Percentiles rank a stretch among this genome's conserved stretches.
Conservation (phyloP, 1,140 invertebrate species). For the Papilio aristodemus region DNA sequence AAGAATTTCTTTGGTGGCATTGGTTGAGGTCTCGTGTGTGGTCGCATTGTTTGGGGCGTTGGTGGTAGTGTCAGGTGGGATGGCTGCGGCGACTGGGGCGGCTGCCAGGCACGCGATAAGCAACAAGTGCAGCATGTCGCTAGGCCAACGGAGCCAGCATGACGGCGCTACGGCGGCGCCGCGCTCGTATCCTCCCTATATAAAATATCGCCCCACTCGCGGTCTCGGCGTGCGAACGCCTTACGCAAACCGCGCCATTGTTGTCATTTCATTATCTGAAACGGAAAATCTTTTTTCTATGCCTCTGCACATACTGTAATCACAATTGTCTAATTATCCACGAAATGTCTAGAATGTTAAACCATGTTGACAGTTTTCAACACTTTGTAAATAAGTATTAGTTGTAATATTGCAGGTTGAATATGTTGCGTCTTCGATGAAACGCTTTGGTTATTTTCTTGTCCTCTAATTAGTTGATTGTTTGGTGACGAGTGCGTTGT, state of each 20-base stretch:
- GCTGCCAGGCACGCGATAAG: conserved; percentile 57
- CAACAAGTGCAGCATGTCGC: conserved; percentile 67
- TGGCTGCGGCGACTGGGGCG: conserved; percentile 75
- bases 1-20: conserved; percentile 76
- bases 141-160: conserved; percentile 64
- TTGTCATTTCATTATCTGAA: conserved; percentile 79
- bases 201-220: conserved; percentile 76
- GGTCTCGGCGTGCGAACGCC: conserved; percentile 66
- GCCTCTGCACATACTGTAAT: conserved; percentile 59
- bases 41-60: conserved; percentile 75
- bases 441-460: conserved; percentile 5
- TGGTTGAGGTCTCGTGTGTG: conserved; percentile 47
- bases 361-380: conserved; percentile 47
- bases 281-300: conserved; percentile 79
- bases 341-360: conserved; percentile 51
- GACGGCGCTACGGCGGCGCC: conserved; percentile 65
- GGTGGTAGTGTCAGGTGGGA: conserved; percentile 63
- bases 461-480: conserved; percentile 20
- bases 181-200: conserved; percentile 64
- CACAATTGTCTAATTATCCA: conserved; percentile 75
- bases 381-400: conserved; percentile 25
- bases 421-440: conserved; percentile 11
- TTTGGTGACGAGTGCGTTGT: not conserved
- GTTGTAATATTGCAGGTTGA: conserved; percentile 22
- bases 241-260: conserved; percentile 74